Evolutionary conservation across 2,113 vertebrate species (phyloP).

Genomic region (Corythaixoides concolor): DNA sequence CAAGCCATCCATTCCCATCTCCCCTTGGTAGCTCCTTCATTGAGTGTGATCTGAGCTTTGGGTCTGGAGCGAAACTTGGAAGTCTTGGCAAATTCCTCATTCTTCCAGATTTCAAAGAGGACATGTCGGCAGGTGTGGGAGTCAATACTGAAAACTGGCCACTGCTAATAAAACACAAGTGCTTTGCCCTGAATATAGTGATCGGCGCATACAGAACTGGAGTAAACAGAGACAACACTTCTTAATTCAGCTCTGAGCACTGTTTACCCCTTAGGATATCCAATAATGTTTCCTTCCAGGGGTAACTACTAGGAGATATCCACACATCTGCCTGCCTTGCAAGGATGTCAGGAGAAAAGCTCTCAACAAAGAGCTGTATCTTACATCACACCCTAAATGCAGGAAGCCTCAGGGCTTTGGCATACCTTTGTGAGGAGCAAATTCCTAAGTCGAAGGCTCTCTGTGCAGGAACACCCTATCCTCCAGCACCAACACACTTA

Average conservation of each 20-base stretch:
- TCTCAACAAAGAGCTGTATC: constrained; percentile 5
- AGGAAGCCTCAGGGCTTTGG: constrained; percentile 27
- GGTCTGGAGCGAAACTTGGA: neutral
- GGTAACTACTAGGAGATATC: constrained; percentile 31
- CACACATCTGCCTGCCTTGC: constrained; percentile 18
- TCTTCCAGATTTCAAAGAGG: neutral
- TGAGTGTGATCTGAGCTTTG: neutral
- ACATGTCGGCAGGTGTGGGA: neutral
- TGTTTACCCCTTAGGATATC: constrained; percentile 42
- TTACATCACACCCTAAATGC: constrained; percentile 31
- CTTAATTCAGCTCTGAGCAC: neutral
- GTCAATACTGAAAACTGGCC: neutral
- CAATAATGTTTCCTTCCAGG: constrained; percentile 33
- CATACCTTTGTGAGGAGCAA: constrained; percentile 35
- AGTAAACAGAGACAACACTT: neutral
- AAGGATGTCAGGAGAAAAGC: constrained; percentile 45
- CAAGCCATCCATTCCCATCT: neutral
- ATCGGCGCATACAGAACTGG: fast-evolving
- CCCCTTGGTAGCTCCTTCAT: neutral
- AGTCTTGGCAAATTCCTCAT: neutral
- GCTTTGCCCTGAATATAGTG: neutral
- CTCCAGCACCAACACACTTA: constrained; percentile 9
- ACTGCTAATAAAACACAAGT: neutral
- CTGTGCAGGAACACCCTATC: constrained; percentile 29
- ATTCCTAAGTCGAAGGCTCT: constrained; percentile 3